phyloP scores from a whole-genome alignment of 2,888 invertebrate species.

The Ceriagrion tenellum region DNA sequence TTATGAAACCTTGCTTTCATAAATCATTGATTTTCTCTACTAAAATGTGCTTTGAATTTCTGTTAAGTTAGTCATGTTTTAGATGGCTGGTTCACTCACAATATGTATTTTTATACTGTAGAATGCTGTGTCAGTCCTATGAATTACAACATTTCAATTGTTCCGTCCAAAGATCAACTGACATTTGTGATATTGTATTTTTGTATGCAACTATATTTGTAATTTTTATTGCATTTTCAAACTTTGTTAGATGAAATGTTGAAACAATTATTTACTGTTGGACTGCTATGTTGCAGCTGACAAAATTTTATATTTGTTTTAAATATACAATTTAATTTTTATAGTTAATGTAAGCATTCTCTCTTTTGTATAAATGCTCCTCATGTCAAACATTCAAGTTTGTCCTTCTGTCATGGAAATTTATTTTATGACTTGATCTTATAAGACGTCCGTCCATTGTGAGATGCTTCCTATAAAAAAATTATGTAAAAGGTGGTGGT shows the following conservation, averaged over 20 bases:
- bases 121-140: background rate
- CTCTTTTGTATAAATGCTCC: too few relatives aligned
- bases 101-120: background rate
- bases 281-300: too few relatives aligned
- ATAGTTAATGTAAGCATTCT: too few relatives aligned
- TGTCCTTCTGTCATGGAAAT: too few relatives aligned
- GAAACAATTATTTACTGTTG: too few relatives aligned
- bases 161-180: conserved; percentile 45
- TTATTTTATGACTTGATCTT: background rate
- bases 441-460: too few relatives aligned
- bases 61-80: background rate
- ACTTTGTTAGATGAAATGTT: too few relatives aligned
- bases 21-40: background rate
- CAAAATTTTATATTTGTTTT: too few relatives aligned
- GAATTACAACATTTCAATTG: background rate
- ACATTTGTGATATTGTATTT: conserved; percentile 12
- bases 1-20: background rate
- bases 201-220: background rate
- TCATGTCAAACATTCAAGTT: too few relatives aligned
- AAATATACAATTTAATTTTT: too few relatives aligned
- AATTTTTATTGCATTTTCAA: too few relatives aligned
- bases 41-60: background rate
- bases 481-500: background rate
- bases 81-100: background rate
- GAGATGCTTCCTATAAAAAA: background rate